Conservation (phyloP, 1,140 invertebrate genomes). For the Batillaria attramentaria region DNA sequence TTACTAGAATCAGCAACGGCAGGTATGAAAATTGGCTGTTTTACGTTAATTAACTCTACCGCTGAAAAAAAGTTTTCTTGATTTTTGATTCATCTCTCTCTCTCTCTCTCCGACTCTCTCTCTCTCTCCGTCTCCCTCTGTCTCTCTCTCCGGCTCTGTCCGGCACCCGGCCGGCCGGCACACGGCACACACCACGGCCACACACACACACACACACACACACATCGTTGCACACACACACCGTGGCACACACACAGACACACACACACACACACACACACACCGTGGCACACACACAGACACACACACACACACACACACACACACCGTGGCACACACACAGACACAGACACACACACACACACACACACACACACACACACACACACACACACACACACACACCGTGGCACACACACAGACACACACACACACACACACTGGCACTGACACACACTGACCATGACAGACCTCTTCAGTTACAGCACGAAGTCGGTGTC, state of each 20-base stretch:
- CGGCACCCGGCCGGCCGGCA: no score
- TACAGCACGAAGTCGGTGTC: no score
- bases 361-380: not conserved
- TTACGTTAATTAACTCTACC: no score
- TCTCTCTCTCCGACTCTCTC: no score
- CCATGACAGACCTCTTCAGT: not conserved
- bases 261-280: constrained; percentile 6
- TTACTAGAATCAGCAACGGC: no score
- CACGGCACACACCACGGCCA: no score
- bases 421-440: not conserved
- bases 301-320: constrained; percentile 11
- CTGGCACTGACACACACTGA: not conserved
- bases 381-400: constrained; percentile 17
- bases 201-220: not conserved
- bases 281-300: not conserved
- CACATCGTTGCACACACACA: not conserved
- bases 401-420: not conserved
- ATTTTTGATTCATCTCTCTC: no score
- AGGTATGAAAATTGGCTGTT: no score
- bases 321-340: not conserved
- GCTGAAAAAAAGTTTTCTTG: no score
- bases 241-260: not conserved
- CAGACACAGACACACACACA: not conserved
- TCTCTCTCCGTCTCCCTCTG: no score
- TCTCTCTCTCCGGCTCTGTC: no score